These are phyloP conservation scores for Cygnus atratus DNA, from an alignment of 2,113 vertebrate species.

Conservation along the genomic window DNA sequence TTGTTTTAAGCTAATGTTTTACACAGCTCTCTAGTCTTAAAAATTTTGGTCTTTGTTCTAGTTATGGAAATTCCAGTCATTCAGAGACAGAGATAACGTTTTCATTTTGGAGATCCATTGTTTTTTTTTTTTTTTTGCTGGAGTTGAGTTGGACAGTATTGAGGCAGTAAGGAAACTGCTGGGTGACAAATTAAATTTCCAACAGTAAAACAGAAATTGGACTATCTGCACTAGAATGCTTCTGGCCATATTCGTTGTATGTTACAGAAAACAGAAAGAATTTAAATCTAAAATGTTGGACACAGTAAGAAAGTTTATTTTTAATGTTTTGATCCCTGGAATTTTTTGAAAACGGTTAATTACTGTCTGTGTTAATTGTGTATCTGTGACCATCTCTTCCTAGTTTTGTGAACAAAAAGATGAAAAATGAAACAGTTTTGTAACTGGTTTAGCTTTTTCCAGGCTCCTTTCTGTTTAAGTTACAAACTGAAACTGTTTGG, in stretches of 20 bases:
- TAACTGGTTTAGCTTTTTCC: conserved; percentile 11
- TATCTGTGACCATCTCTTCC: background rate
- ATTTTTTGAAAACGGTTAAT: background rate
- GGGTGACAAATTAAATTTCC: background rate
- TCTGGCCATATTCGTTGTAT: background rate
- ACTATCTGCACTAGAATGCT: background rate
- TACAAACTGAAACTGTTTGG: background rate
- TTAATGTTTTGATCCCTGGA: background rate
- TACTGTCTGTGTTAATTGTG: background rate
- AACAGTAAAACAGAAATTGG: background rate
- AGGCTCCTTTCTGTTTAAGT: background rate
- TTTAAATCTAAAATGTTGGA: background rate
- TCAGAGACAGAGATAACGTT: background rate
- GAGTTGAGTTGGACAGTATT: background rate
- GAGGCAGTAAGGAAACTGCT: background rate
- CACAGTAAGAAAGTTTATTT: background rate
- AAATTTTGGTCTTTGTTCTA: background rate
- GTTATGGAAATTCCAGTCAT: background rate
- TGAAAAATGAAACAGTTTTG: background rate
- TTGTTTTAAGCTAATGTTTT: background rate
- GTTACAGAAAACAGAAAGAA: background rate
- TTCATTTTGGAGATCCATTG: background rate
- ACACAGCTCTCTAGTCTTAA: background rate
- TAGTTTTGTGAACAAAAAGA: background rate
- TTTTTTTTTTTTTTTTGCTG: background rate